Base-by-base conservation (phyloP, 2,888 invertebrate species). In the Aproaerema taeniolella region DNA sequence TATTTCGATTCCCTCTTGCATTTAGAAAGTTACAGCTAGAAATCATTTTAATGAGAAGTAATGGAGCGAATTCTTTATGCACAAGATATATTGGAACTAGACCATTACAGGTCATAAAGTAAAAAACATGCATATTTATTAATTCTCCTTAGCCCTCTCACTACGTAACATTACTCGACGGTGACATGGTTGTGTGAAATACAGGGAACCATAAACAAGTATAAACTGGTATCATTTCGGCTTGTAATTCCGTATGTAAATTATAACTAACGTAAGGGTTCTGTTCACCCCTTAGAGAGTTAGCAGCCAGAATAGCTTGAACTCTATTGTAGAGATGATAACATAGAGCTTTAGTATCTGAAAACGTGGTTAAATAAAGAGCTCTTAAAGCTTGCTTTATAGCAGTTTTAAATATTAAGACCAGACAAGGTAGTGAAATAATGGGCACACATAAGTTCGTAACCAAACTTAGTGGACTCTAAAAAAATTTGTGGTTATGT, bases 191-290 rank as follows among this genome's bases (percentile, higher is more conserved):
- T 20, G 20, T 20, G 20, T 20, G 33, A 43, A 50, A 42, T 47
- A 51, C 52, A 50, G 50, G 52, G 50, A 52, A 53, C 50, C 61
- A 66, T 75, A 76, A 79, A 74, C 76, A 70, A 67, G 66, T 64
- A 70, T 70, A 59, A 73, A 70, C 65, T 70, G n/a, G 67, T 68
- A 68, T 80, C 69, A 79, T 75, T 71, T 67, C 67, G 65, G 67
- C 69, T 67, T 73, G 80, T 83, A 77, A 85, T 83, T 85, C 76
- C 68, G 70, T 78, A 85, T 85, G 83, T 82, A 85, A 85, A 85
- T 85, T 85, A 76, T 70, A 73, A 73, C 73, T 81, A 68, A 63
- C 70, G 66, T 70, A 78, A 76, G 77, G 69, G 76, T 75, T 76
- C 61, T 60, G 60, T 70, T 67, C 68, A 68, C 76, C 78, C 77